phyloP scores from a whole-genome alignment of 2,797 vertebrate species.

The Trachurus trachurus region DNA sequence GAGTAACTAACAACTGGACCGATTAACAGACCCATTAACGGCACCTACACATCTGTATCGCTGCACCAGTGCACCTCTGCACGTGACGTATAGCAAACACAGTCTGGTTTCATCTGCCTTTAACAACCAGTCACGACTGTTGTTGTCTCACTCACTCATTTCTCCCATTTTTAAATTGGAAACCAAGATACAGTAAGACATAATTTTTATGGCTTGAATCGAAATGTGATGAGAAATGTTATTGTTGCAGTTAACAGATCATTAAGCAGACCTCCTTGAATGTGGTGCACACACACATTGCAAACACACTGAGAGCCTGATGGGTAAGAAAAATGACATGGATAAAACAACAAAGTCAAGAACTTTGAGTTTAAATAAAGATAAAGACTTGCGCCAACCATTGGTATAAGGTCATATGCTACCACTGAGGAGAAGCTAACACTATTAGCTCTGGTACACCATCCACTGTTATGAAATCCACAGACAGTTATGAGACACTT shows the following conservation, averaged over 20 bases:
- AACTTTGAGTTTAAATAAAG: too few relatives aligned
- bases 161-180: neutral
- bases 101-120: neutral
- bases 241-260: slow-evolving; percentile 1
- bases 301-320: neutral
- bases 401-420: too few relatives aligned
- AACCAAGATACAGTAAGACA: too few relatives aligned
- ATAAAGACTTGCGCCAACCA: too few relatives aligned
- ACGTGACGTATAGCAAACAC: neutral
- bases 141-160: neutral
- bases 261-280: neutral
- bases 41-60: slow-evolving; percentile 1
- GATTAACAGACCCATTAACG: neutral
- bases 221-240: neutral
- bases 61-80: neutral
- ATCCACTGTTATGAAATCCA: too few relatives aligned
- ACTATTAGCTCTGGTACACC: too few relatives aligned
- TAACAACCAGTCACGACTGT: neutral
- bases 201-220: neutral
- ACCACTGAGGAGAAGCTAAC: too few relatives aligned
- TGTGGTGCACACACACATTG: neutral
- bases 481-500: too few relatives aligned
- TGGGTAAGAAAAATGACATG: neutral
- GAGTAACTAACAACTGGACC: slow-evolving; percentile 30
- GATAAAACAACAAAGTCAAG: neutral